Evolutionary conservation across 2,797 vertebrate species (phyloP).

Genomic region (Heterohyrax brucei): DNA sequence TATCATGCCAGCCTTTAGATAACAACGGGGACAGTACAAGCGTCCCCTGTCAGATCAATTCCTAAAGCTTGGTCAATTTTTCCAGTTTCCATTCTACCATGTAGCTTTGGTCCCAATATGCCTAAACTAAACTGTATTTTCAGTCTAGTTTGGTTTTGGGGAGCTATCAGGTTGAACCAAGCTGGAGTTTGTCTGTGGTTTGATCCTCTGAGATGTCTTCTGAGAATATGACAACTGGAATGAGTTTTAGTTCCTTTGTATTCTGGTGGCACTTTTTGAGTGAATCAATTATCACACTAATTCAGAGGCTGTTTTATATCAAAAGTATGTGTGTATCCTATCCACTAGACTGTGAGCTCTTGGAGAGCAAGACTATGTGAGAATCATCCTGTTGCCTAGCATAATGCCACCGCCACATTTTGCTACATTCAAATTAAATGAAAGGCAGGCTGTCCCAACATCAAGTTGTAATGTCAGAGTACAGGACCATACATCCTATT

Average conservation of each 20-base stretch:
- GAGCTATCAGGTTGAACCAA: background rate
- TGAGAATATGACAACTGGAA: constrained; percentile 13
- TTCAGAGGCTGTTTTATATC: background rate
- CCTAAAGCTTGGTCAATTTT: background rate
- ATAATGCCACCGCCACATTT: background rate
- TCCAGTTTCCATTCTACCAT: background rate
- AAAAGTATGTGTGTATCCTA: background rate
- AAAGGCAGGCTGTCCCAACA: background rate
- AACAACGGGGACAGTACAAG: background rate
- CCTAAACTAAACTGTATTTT: background rate
- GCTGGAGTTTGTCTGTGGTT: background rate
- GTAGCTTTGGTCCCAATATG: background rate
- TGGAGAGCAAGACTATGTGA: background rate
- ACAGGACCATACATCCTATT: background rate
- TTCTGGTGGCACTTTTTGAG: constrained; percentile 15
- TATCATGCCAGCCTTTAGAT: background rate
- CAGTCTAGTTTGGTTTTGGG: background rate
- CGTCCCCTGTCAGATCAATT: background rate
- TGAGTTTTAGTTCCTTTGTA: background rate
- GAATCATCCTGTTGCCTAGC: background rate
- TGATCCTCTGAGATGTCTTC: constrained; percentile 37
- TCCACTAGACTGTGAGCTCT: background rate
- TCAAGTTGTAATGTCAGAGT: background rate
- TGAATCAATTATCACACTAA: background rate
- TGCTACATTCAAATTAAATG: background rate